Percentiles rank a stretch among this genome's conserved stretches.
phyloP scores from a whole-genome alignment of 2,797 vertebrate species.

The Protosalanx chinensis region DNA sequence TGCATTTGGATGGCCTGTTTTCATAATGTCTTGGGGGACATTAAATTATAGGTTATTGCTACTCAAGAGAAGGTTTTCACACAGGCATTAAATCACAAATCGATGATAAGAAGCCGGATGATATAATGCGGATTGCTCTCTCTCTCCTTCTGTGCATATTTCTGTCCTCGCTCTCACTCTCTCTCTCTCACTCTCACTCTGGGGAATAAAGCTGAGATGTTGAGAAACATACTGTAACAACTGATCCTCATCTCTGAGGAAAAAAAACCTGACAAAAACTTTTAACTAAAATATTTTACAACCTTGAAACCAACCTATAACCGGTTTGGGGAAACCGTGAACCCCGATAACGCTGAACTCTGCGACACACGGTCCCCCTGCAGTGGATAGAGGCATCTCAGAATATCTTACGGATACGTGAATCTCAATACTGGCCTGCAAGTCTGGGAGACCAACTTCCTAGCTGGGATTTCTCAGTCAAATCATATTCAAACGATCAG shows the following conservation, averaged over 20 bases:
- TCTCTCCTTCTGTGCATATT: constrained; percentile 1
- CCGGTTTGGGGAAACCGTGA: not conserved
- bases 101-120: not conserved
- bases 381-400: not conserved
- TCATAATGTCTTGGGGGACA: constrained; percentile 31
- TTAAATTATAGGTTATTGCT: constrained; percentile 62
- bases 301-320: not conserved
- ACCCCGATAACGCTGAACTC: constrained; percentile 23
- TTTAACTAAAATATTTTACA: not conserved
- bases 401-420: not conserved
- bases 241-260: not conserved
- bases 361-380: constrained; percentile 3
- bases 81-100: not conserved
- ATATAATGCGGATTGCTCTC: not conserved
- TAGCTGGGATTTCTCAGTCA: not conserved
- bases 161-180: not conserved
- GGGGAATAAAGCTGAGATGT: constrained; percentile 6
- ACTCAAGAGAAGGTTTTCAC: constrained; percentile 29
- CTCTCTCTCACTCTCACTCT: not conserved
- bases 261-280: not conserved
- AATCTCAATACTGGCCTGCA: constrained; percentile 47
- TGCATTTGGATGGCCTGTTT: not conserved
- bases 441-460: constrained; percentile 22
- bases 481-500: not conserved
- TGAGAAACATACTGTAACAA: not conserved